Evolutionary conservation across 2,113 vertebrate species (phyloP).

Genomic region (Eptesicus fuscus): DNA sequence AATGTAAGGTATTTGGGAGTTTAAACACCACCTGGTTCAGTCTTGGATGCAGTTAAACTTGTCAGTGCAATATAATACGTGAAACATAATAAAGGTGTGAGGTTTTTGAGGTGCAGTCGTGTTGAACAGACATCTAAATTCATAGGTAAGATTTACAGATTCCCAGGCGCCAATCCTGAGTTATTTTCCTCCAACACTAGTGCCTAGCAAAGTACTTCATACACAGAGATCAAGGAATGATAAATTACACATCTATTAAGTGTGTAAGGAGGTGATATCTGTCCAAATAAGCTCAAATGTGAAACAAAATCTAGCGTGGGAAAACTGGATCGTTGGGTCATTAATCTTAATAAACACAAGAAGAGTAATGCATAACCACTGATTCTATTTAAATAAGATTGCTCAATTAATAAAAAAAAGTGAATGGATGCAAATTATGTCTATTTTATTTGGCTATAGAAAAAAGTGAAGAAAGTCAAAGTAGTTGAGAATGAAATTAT

Average conservation of each 20-base stretch:
- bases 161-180: not conserved
- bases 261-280: not conserved
- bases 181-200: not conserved
- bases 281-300: not conserved
- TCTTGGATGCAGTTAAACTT: constrained; percentile 71
- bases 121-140: constrained; percentile 41
- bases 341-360: not conserved
- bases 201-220: constrained; percentile 22
- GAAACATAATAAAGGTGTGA: constrained; percentile 45
- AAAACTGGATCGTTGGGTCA: not conserved
- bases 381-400: not conserved
- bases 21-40: constrained; percentile 75
- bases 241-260: not conserved
- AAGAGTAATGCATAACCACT: not conserved
- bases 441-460: not conserved
- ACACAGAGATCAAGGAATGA: not conserved
- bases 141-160: not conserved
- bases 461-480: constrained; percentile 18
- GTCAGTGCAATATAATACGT: constrained; percentile 64
- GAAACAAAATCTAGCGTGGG: not conserved
- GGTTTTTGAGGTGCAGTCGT: constrained; percentile 37
- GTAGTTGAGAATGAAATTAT: not conserved
- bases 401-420: not conserved
- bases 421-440: not conserved
- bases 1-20: constrained; percentile 76